Evolutionary conservation across 1,140 invertebrate genomes (phyloP).

Genomic region (Lepidurus apus): DNA sequence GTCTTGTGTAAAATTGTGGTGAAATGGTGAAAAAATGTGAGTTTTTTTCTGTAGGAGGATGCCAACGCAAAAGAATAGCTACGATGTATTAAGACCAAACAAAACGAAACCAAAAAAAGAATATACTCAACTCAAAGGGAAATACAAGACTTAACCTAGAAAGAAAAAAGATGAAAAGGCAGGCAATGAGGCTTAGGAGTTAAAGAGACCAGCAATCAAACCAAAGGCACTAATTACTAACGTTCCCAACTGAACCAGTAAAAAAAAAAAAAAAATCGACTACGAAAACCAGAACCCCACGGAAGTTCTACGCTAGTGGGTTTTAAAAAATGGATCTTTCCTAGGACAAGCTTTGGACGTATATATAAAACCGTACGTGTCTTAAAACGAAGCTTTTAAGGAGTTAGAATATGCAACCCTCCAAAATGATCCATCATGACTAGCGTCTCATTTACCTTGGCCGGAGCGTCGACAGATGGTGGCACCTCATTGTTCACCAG

Average conservation of each 20-base stretch:
- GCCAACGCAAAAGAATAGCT: neutral
- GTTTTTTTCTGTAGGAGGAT: neutral
- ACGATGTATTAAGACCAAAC: neutral
- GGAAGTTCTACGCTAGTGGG: slow-evolving; percentile 14
- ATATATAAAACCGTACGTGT: neutral
- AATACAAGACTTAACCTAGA: neutral
- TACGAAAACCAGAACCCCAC: neutral
- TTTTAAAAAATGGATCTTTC: slow-evolving; percentile 9
- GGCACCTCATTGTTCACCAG: slow-evolving; percentile 25
- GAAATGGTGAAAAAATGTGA: slow-evolving; percentile 1
- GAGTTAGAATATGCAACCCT: neutral
- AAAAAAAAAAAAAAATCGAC: neutral
- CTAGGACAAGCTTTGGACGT: neutral
- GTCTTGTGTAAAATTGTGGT: neutral
- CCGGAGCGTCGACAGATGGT: neutral
- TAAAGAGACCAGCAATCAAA: slow-evolving; percentile 10
- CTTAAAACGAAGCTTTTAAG: slow-evolving; percentile 5
- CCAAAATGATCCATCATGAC: neutral
- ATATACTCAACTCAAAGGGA: neutral
- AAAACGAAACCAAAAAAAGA: neutral
- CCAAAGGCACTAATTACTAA: slow-evolving; percentile 3
- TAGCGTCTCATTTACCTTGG: slow-evolving; percentile 28
- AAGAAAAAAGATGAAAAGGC: neutral
- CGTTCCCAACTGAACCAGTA: neutral
- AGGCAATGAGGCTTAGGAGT: neutral